Conservation (phyloP, 2,888 invertebrate species). For the Eucriotettix oculatus region DNA sequence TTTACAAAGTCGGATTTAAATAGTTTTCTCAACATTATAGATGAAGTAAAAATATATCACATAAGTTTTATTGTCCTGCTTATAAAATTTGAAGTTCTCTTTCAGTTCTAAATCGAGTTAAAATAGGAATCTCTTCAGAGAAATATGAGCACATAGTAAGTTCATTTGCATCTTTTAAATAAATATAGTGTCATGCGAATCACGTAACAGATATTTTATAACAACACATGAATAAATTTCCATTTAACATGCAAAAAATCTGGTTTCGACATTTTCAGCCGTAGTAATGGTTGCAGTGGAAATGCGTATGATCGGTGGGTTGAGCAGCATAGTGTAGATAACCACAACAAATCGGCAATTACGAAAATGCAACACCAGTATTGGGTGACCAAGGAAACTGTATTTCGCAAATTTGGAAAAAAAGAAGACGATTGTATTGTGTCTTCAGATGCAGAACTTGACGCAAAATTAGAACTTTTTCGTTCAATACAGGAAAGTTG, state of each 20-base stretch:
- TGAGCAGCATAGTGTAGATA: conserved; percentile 26
- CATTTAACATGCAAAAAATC: no score
- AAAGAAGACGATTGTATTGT: conserved; percentile 96
- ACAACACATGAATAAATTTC: neutral
- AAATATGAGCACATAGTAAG: conserved; percentile 4
- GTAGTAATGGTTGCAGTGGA: conserved; percentile 18
- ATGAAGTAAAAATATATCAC: no score
- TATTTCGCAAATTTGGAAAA: conserved; percentile 80
- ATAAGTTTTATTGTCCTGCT: no score
- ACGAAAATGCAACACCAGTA: conserved; percentile 83
- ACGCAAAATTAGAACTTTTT: conserved; percentile 88
- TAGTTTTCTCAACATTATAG: no score
- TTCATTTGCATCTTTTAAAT: neutral
- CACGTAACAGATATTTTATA: neutral
- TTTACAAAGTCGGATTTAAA: no score
- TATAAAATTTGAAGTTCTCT: no score
- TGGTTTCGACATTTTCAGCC: neutral
- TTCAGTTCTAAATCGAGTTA: no score
- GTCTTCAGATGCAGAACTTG: conserved; percentile 89
- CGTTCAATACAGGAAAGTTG: conserved; percentile 85
- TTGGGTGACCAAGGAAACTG: conserved; percentile 95
- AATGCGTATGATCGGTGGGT: conserved; percentile 33
- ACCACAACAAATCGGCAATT: conserved; percentile 25
- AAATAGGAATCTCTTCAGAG: neutral
- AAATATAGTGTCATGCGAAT: neutral